Evolutionary conservation across 23 tunicate genomes (phyloP).

Genomic region (Ciona savignyi): DNA sequence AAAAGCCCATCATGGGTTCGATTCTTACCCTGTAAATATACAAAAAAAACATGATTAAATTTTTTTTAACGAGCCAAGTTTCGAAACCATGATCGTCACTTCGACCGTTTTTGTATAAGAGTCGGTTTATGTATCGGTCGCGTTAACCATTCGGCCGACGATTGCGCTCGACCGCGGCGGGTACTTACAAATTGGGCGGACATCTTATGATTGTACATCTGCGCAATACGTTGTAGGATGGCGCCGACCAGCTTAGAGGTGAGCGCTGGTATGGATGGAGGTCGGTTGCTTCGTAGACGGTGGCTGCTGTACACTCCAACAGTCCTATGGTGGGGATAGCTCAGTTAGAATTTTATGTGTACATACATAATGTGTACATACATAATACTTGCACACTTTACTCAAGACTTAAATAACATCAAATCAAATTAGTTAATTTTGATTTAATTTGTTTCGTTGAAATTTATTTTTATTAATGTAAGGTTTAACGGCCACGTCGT

Average conservation of each 20-base stretch:
- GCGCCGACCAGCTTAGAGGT: conserved; percentile 67
- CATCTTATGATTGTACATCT: conserved; percentile 42
- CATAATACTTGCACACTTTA: background rate
- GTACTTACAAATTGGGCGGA: conserved; percentile 86
- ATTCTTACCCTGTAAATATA: no score
- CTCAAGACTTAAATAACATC: no score
- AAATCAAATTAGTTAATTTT: no score
- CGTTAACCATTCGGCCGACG: conserved; percentile 44
- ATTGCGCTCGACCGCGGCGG: no score
- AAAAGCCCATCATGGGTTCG: no score
- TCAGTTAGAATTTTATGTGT: background rate
- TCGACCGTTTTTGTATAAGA: conserved; percentile 54
- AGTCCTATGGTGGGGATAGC: conserved; percentile 28
- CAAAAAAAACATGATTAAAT: no score
- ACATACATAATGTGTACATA: background rate
- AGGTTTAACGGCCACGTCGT: no score
- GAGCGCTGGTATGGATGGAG: conserved; percentile 46
- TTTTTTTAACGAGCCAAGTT: no score
- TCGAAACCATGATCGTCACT: no score
- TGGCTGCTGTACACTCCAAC: conserved; percentile 82
- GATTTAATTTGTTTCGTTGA: no score
- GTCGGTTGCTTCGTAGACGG: conserved; percentile 42
- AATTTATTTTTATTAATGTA: no score
- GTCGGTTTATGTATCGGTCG: conserved; percentile 30
- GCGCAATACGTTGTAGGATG: conserved; percentile 36